Conservation (phyloP, 2,888 invertebrate genomes). For the Drosophila subsilvestris region DNA sequence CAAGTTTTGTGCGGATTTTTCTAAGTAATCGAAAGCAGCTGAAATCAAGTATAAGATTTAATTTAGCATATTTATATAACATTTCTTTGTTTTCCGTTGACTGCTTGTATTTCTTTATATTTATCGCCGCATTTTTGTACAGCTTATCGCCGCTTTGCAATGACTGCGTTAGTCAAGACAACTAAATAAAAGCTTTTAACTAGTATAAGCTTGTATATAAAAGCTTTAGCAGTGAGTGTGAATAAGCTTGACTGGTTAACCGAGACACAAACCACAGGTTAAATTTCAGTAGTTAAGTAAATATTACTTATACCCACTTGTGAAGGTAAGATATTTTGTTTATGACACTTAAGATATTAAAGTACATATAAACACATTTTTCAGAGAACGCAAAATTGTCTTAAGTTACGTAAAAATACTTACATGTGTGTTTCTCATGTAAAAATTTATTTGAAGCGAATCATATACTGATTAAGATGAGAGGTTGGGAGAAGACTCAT, state of each 20-base stretch:
- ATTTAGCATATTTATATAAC: no score
- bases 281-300: neutral
- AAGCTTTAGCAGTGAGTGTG: neutral
- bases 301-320: slow-evolving; percentile 46
- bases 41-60: neutral
- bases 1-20: slow-evolving; percentile 5
- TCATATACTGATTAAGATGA: neutral
- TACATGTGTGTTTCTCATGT: neutral
- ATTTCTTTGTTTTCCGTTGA: neutral
- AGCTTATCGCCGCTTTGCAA: neutral
- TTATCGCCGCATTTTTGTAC: neutral
- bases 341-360: neutral
- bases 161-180: slow-evolving; percentile 5
- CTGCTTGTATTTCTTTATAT: neutral
- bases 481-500: neutral
- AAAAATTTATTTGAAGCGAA: no score
- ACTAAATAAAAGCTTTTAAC: neutral
- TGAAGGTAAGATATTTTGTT: fast-evolving
- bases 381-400: neutral
- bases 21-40: neutral
- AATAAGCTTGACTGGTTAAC: slow-evolving; percentile 17
- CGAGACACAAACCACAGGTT: slow-evolving; percentile 34
- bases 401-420: neutral
- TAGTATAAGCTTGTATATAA: neutral
- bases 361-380: neutral